Evolutionary conservation across 2,888 invertebrate genomes (phyloP), one percentile per base, ranked within the genome.

Genomic region (Ptychoptera contaminata): DNA sequence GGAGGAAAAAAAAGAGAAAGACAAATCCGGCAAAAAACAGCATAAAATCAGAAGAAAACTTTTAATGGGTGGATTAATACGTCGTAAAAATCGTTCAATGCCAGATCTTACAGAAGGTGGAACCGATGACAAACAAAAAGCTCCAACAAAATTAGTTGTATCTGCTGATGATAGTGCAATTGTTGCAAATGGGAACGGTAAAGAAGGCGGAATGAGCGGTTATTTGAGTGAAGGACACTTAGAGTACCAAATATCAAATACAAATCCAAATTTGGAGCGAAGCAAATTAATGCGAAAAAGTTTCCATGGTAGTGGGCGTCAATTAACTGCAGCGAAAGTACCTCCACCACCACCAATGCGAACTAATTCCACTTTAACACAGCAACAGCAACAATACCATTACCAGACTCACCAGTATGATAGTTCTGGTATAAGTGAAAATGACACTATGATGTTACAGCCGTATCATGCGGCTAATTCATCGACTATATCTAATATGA

Each of bases 251-350:
- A 70, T 73, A 12, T 69, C 67, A 47, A 73, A 73, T 31, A 76
- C 80, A 30, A 85, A 87, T 63, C 84, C 87, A 0, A 87, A 86
- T 60, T 70, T 88, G 44, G 87, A 88, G 59, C 74, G 85, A 49
- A 87, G 87, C 62, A 83, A 83, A 56, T 67, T 88, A 47, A 88
- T 90, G 87, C 72, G 87, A 53, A 88, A 88, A 59, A 87, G 86
- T 61, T 86, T 87, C 61, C 86, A 87, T 56, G 83, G 85, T 37
- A 87, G 85, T 58, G 83, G 83, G 1, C 82, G 86, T 58, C 80
- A 84, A 55, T 62, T 87, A 49, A 83, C 84, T 12, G 81, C 79
- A 46, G 82, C 85, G 14, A 88, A 87, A 67, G 87, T 88, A 14
- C 82, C 82, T 3, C 82, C 82, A 10, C 88, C 88, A 11, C 90